These are phyloP conservation scores for Drosophila anomalipes DNA, from an alignment of 2,888 invertebrate species.

Conservation along the genomic window DNA sequence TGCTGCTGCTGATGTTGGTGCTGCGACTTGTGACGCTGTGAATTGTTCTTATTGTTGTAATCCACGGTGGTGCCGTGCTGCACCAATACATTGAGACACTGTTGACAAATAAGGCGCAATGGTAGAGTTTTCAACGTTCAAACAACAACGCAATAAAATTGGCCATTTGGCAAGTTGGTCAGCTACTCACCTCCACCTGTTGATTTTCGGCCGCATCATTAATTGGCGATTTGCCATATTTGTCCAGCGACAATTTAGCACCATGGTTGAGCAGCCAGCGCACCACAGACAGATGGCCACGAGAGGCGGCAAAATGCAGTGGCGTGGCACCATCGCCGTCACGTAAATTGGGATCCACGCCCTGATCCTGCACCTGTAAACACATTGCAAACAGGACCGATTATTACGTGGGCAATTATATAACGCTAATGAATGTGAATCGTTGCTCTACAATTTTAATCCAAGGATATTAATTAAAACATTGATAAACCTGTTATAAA, in stretches of 20 bases:
- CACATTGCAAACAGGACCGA: not conserved
- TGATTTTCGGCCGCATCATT: conserved; percentile 97
- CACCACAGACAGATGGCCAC: conserved; percentile 92
- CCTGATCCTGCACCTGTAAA: conserved; percentile 91
- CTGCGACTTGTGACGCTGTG: conserved; percentile 80
- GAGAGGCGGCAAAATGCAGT: conserved; percentile 94
- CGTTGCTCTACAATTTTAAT: not conserved
- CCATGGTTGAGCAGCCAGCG: conserved; percentile 94
- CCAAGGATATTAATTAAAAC: not conserved
- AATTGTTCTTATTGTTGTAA: conserved; percentile 82
- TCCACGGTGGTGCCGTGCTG: conserved; percentile 92
- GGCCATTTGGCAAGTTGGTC: not conserved
- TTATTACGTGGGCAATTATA: not conserved
- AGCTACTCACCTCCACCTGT: conserved; percentile 90
- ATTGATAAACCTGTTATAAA: not conserved
- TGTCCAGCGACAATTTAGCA: conserved; percentile 92
- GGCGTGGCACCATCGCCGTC: conserved; percentile 96
- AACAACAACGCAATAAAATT: not conserved
- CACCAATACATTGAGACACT: conserved; percentile 93
- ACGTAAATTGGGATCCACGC: conserved; percentile 92
- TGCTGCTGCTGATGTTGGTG: conserved; percentile 72
- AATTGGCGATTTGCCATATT: conserved; percentile 95
- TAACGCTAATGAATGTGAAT: not conserved
- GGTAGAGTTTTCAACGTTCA: not conserved
- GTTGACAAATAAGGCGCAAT: conserved; percentile 54